Evolutionary conservation across 2,113 vertebrate genomes (phyloP).

Genomic region (Lophochroa leadbeateri): DNA sequence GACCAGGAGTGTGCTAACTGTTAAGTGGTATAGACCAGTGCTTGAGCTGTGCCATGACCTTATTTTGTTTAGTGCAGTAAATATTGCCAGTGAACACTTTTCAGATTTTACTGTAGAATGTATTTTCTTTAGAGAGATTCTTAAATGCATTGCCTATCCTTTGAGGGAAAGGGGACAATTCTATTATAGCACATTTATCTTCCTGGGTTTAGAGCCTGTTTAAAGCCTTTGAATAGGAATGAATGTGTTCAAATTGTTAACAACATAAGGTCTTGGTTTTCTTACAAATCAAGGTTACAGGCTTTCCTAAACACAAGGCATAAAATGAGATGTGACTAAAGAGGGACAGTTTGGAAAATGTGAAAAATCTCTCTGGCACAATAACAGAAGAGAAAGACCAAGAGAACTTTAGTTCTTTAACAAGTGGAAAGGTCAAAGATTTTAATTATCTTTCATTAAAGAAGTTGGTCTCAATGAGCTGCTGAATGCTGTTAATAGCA

Average conservation of each 20-base stretch:
- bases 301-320: not conserved
- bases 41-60: not conserved
- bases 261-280: not conserved
- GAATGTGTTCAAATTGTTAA: not conserved
- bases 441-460: not conserved
- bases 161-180: not conserved
- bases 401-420: not conserved
- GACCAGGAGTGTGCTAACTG: not conserved
- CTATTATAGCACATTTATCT: not conserved
- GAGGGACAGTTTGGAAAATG: not conserved
- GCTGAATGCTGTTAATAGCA: not conserved
- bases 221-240: not conserved
- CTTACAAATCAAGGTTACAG: not conserved
- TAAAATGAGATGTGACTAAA: not conserved
- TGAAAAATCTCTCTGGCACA: not conserved
- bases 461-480: not conserved
- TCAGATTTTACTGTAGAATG: too few relatives aligned
- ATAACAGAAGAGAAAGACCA: not conserved
- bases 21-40: not conserved
- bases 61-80: too few relatives aligned
- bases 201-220: not conserved
- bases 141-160: not conserved
- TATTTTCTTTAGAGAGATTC: not conserved
- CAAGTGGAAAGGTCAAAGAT: not conserved
- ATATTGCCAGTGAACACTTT: too few relatives aligned